Base-by-base conservation (phyloP, 1,140 invertebrate genomes). In the Ips nitidus region DNA sequence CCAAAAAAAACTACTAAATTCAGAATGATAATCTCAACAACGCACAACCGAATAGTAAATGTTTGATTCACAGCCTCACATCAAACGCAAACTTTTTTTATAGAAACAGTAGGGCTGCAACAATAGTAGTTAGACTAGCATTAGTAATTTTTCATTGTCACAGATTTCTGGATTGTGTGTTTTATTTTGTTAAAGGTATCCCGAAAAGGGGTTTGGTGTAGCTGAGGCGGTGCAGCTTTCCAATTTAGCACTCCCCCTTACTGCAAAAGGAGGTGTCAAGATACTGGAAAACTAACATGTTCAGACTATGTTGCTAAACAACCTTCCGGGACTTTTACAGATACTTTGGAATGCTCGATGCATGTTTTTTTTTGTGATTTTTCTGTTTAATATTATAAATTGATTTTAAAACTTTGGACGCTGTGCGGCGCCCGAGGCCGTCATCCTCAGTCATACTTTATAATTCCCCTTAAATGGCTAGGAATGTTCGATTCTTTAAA, bases 31-130 rank as follows among this genome's bases (percentile, higher is more conserved):
- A 69, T 69, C 66, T 69, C 64, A 39, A 57, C 39, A 36, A 60
- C 39, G 55, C 66, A 69, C 66, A 69, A 68, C 66, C 66, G 52
- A 52, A 43, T 22, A 22, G 22, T 22, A 22, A 22, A 22, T 52
- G 7, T 60, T 38, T 69, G 65, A 36, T 59, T 69, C 66, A 69
- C 66, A 69, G 66, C 66, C 59, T 43, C 40, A 69, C 59, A 69
- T 39, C 66, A 62, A 58, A 7, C 41, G 3, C 41, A 36, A 1
- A 58, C 36, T 42, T 4, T 60, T 60, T 59, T 50, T 5, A 22
- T 22, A 22, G 22, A 41, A 45, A 47, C 5, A 59, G 41, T 57
- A 58, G 50, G 55, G 41, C 65, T 58, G 53, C 40, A 59, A 67
- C 53, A 57, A 58, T 67, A 58, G 55, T 67, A 37, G 38, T 67